Conservation (phyloP, 2,888 invertebrate genomes). For the Drosophila peninsularis region DNA sequence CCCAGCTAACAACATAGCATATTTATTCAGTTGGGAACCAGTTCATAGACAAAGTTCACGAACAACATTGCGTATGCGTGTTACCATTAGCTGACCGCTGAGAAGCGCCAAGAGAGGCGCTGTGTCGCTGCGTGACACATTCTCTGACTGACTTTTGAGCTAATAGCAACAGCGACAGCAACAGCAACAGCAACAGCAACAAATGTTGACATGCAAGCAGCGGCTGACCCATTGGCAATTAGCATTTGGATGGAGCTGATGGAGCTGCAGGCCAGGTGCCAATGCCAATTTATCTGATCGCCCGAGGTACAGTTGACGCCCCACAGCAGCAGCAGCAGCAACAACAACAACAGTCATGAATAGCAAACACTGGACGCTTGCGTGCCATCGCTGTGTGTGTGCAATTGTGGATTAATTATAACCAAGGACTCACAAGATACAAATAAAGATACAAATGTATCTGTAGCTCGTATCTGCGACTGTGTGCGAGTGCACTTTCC, state of each 20-base stretch:
- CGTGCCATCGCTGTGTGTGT: conserved; percentile 59
- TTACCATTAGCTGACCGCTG: conserved; percentile 11
- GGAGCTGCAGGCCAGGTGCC: conserved; percentile 57
- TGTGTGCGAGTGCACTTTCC: conserved; percentile 66
- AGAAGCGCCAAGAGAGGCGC: conserved; percentile 32
- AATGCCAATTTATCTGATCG: conserved; percentile 67
- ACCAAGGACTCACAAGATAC: conserved; percentile 76
- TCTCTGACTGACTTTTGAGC: conserved; percentile 69
- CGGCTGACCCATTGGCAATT: conserved; percentile 76
- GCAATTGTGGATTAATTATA: conserved; percentile 79
- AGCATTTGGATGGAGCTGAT: conserved; percentile 65
- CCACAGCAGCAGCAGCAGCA: conserved; percentile 17
- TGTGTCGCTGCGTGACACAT: conserved; percentile 69
- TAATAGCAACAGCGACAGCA: conserved; percentile 47
- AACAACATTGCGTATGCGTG: conserved; percentile 55
- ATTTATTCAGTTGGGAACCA: neutral
- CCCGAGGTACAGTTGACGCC: conserved; percentile 54
- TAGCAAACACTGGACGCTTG: conserved; percentile 48
- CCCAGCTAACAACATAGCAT: too few species aligned
- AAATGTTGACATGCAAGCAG: conserved; percentile 64
- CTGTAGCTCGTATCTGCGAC: conserved; percentile 31
- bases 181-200: conserved; percentile 20
- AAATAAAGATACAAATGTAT: conserved; percentile 73
- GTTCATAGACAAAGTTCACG: conserved; percentile 1
- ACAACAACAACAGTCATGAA: conserved; percentile 5